Percentiles rank a stretch among this genome's conserved stretches.
Evolutionary conservation across 2,797 vertebrate species (phyloP).

Genomic region (Xiphorhynchus erythropygius): DNA sequence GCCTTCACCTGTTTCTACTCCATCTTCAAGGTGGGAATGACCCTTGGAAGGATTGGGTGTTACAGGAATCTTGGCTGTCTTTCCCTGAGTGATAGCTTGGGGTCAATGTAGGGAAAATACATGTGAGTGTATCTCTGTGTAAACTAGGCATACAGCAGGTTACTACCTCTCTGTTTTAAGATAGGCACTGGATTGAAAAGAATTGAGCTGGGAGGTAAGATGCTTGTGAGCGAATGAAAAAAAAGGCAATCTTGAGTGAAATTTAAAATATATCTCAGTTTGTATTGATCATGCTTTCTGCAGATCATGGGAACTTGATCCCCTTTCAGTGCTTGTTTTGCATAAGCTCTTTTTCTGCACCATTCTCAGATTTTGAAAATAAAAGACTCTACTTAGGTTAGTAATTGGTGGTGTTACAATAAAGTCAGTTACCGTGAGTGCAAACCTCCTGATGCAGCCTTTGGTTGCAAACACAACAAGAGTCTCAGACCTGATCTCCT

Average conservation of each 20-base stretch:
- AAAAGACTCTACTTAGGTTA: neutral
- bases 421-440: neutral
- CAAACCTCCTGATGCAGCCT: neutral
- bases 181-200: neutral
- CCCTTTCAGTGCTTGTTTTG: neutral
- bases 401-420: neutral
- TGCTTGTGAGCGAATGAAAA: neutral
- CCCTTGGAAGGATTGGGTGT: neutral
- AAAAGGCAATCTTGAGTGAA: neutral
- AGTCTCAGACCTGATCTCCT: neutral
- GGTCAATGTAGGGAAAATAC: neutral
- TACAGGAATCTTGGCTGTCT: neutral
- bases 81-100: neutral
- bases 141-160: neutral
- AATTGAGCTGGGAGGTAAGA: neutral
- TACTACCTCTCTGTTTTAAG: neutral
- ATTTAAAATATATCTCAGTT: neutral
- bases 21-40: slow-evolving; percentile 92
- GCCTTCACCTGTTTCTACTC: slow-evolving; percentile 93
- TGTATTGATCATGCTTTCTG: neutral
- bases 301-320: neutral
- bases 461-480: neutral
- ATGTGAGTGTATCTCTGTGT: neutral
- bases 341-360: neutral
- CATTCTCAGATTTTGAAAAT: neutral